Evolutionary conservation across 2,113 vertebrate species (phyloP).

Genomic region (Dicrurus megarhynchus): DNA sequence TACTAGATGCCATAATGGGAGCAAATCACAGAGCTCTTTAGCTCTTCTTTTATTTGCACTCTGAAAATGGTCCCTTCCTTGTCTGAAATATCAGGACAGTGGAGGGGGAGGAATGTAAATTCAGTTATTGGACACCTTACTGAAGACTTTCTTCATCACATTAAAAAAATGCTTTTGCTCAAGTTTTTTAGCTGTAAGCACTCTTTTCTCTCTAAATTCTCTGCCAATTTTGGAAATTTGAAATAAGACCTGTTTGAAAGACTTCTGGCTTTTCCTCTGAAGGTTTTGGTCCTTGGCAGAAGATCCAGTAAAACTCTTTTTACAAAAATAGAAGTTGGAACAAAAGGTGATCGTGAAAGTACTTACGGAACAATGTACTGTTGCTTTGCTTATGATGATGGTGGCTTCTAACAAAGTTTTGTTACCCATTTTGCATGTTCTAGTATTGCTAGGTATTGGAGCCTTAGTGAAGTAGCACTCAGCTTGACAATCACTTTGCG

Average conservation of each 20-base stretch:
- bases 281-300: neutral
- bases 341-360: neutral
- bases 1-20: neutral
- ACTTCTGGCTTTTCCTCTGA: neutral
- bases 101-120: neutral
- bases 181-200: neutral
- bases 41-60: neutral
- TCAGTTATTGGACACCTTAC: neutral
- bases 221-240: neutral
- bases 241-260: neutral
- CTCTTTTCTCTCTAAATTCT: neutral
- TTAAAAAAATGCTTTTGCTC: neutral
- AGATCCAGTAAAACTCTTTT: neutral
- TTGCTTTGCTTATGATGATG: neutral
- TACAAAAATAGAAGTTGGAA: neutral
- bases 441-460: neutral
- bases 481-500: neutral
- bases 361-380: accelerated
- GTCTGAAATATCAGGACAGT: neutral
- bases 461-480: neutral
- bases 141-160: neutral
- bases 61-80: neutral
- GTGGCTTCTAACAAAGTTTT: neutral
- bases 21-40: neutral
- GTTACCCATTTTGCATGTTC: neutral